Conservation (phyloP, 2,797 vertebrate species). For the Fratercula arctica region DNA sequence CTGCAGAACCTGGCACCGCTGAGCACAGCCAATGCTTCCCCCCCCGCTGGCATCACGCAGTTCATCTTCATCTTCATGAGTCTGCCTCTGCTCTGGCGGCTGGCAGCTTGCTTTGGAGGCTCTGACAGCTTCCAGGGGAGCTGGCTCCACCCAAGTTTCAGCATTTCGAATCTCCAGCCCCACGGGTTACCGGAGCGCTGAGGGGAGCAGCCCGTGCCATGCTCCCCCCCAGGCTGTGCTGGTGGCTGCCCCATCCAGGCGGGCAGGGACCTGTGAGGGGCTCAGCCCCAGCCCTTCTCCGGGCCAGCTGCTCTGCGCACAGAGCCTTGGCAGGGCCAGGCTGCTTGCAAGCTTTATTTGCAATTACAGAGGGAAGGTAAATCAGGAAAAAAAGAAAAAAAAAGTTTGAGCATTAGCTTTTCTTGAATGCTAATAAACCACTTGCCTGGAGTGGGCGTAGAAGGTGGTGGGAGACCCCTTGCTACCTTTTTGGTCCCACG, state of each 20-base stretch:
- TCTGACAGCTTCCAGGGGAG: neutral
- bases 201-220: neutral
- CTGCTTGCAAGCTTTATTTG: neutral
- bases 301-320: neutral
- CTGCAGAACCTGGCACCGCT: neutral
- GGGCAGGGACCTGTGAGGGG: neutral
- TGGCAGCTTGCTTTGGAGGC: neutral
- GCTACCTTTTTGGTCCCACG: neutral
- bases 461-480: neutral
- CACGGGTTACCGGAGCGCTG: accelerated
- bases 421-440: neutral
- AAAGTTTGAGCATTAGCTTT: neutral
- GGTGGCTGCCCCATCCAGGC: neutral
- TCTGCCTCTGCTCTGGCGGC: neutral
- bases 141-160: neutral
- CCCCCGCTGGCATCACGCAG: accelerated
- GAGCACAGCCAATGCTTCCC: neutral
- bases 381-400: neutral
- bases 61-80: neutral
- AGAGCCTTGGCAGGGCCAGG: neutral
- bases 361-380: neutral
- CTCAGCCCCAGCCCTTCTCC: neutral
- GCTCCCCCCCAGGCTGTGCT: neutral
- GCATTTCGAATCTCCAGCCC: neutral
- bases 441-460: neutral